A percentile compares a stretch with the other conserved stretches of the same genome.
These are phyloP conservation scores for Orchestia grillus DNA, from an alignment of 1,140 invertebrate genomes.

Conservation along the genomic window DNA sequence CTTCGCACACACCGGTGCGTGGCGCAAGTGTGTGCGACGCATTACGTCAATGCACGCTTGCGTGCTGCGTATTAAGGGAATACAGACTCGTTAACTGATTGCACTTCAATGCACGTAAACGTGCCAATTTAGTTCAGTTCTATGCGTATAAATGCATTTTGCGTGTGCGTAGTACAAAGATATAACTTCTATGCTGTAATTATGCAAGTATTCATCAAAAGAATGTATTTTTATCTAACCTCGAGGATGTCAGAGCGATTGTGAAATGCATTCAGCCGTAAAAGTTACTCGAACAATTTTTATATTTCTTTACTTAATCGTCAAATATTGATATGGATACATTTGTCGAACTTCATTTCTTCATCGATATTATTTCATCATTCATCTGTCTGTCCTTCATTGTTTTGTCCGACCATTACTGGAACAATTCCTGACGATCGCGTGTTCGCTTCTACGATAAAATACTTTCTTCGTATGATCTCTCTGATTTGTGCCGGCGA, in stretches of 20 bases:
- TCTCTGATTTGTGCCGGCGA: not conserved
- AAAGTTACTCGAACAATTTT: not conserved
- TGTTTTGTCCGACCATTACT: not conserved
- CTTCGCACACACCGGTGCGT: no score
- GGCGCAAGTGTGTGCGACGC: no score
- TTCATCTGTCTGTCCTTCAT: not conserved
- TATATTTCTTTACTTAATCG: not conserved
- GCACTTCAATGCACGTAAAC: no score
- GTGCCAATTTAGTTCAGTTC: no score
- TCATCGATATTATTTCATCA: not conserved
- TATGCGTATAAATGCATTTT: no score
- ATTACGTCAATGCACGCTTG: no score
- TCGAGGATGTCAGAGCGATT: not conserved
- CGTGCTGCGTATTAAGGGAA: no score
- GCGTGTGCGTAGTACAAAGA: no score
- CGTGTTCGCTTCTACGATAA: not conserved
- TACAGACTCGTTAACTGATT: no score
- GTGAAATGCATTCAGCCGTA: not conserved
- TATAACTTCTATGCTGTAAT: no score
- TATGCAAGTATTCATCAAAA: no score
- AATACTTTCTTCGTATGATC: not conserved
- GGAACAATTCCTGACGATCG: not conserved
- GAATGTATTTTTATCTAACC: no score
- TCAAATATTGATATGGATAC: not conserved
- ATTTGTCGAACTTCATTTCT: not conserved